Evolutionary conservation across 2,888 invertebrate genomes (phyloP).

Genomic region (Conops quadrifasciatus): DNA sequence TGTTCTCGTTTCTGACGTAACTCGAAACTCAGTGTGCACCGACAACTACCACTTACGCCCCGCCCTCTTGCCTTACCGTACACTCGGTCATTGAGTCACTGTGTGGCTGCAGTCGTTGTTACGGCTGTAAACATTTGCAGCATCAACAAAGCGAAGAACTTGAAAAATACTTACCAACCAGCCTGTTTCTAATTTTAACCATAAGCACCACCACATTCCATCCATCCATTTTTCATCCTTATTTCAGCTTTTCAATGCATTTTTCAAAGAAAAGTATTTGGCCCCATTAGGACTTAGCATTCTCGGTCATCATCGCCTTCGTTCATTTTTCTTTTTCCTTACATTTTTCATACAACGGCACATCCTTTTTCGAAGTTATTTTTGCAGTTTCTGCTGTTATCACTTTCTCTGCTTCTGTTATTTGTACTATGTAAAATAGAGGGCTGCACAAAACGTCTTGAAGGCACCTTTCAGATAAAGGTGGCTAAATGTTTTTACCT

Average conservation of each 20-base stretch:
- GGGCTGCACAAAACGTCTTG: too few species aligned
- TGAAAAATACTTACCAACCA: constrained; percentile 11
- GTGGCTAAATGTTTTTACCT: too few species aligned
- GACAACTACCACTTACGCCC: neutral
- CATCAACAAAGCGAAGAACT: constrained; percentile 21
- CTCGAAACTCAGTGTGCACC: neutral
- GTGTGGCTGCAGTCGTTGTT: neutral
- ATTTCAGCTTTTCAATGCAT: too few species aligned
- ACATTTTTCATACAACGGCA: too few species aligned
- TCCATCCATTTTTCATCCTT: neutral
- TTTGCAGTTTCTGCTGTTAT: too few species aligned
- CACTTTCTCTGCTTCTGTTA: too few species aligned
- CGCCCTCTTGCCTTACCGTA: neutral
- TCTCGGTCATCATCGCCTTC: neutral
- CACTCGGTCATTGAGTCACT: neutral
- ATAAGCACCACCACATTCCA: constrained; percentile 1
- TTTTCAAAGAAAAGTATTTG: too few species aligned
- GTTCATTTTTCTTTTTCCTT: neutral
- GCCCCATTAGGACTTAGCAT: too few species aligned
- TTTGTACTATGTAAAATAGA: too few species aligned
- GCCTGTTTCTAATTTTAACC: constrained; percentile 18
- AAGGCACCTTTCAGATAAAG: too few species aligned
- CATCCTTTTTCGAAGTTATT: too few species aligned
- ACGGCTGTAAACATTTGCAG: constrained; percentile 14
- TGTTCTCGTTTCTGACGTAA: constrained; percentile 26